These are phyloP conservation scores for Tolmerus cingulatus DNA, from an alignment of 2,888 invertebrate genomes.

Conservation along the genomic window DNA sequence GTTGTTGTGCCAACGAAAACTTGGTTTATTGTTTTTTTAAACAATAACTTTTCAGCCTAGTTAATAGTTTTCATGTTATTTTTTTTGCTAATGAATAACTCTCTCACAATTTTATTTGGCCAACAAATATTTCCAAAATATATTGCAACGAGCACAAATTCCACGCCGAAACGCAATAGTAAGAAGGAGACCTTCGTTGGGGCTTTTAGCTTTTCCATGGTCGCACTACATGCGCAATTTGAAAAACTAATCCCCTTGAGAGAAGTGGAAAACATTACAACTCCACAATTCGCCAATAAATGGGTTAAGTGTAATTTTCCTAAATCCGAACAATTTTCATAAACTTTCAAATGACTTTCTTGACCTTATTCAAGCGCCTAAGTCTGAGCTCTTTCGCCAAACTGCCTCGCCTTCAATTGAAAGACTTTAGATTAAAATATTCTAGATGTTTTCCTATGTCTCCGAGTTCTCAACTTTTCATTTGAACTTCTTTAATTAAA, in stretches of 20 bases:
- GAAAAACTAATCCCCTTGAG: neutral
- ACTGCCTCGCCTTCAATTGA: neutral
- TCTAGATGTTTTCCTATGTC: neutral
- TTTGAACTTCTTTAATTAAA: slow-evolving; percentile 30
- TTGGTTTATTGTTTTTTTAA: no score
- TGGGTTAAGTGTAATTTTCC: neutral
- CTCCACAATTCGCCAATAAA: slow-evolving; percentile 1
- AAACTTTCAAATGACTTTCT: slow-evolving; percentile 22
- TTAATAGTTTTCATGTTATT: no score
- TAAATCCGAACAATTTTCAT: slow-evolving; percentile 4
- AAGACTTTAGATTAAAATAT: slow-evolving; percentile 30
- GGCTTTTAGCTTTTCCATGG: neutral
- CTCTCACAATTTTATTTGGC: neutral
- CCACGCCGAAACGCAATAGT: neutral
- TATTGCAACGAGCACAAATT: neutral
- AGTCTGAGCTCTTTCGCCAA: neutral
- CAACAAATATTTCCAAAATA: neutral
- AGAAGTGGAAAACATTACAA: slow-evolving; percentile 4
- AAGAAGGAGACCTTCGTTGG: neutral
- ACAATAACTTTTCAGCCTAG: no score
- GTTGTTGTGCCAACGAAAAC: no score
- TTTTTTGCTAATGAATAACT: no score
- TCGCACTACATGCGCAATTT: neutral
- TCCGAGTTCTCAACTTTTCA: neutral
- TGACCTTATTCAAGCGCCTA: slow-evolving; percentile 5